Percentiles rank a stretch among this genome's conserved stretches.
Conservation (phyloP, 2,888 invertebrate species). For the Aplocera efformata region DNA sequence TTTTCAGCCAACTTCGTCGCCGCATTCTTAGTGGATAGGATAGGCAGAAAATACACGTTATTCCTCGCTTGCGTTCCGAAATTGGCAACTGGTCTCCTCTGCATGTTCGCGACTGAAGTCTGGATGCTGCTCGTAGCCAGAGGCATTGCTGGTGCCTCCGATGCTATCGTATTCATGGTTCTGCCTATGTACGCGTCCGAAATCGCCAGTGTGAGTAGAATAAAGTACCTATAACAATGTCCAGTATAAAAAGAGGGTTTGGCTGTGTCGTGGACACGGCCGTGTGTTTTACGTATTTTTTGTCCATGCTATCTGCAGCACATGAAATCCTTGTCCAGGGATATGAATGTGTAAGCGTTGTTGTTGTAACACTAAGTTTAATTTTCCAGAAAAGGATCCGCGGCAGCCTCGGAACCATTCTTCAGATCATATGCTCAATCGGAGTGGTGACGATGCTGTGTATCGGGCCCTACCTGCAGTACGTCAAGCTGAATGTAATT, state of each 20-base stretch:
- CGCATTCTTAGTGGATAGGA: slow-evolving; percentile 41
- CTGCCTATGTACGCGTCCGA: slow-evolving; percentile 50
- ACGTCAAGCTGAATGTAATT: slow-evolving; percentile 41
- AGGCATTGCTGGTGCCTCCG: slow-evolving; percentile 36
- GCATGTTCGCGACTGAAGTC: slow-evolving; percentile 35
- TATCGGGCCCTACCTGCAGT: slow-evolving; percentile 56
- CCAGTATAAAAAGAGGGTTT: too few species aligned
- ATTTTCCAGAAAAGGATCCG: slow-evolving; percentile 58
- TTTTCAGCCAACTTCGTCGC: slow-evolving; percentile 36
- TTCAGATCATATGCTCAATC: slow-evolving; percentile 54
- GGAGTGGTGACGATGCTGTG: slow-evolving; percentile 54
- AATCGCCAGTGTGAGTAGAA: slow-evolving; percentile 45
- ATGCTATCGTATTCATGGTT: slow-evolving; percentile 35
- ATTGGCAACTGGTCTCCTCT: slow-evolving; percentile 36
- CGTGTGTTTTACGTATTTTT: too few species aligned
- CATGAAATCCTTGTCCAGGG: too few species aligned
- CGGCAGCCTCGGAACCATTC: slow-evolving; percentile 53
- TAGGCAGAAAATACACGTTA: slow-evolving; percentile 45
- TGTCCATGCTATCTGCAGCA: too few species aligned
- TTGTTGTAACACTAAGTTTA: too few species aligned
- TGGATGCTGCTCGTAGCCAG: slow-evolving; percentile 42
- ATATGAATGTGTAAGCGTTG: too few species aligned
- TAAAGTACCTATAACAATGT: too few species aligned
- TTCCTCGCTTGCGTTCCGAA: slow-evolving; percentile 46
- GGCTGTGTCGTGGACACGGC: too few species aligned